These are phyloP conservation scores for Odobenus rosmarus DNA, from an alignment of 2,113 vertebrate species.

Conservation along the genomic window DNA sequence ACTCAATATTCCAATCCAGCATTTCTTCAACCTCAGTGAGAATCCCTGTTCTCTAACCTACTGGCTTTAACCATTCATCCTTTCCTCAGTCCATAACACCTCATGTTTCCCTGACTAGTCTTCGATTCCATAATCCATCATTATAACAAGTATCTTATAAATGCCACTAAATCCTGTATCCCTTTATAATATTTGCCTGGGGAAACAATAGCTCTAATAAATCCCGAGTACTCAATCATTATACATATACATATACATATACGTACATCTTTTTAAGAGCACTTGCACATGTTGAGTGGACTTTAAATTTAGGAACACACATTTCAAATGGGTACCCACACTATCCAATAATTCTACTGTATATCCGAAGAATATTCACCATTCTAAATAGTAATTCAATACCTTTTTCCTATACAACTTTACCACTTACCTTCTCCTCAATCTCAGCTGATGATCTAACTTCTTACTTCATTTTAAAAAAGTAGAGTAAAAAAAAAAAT, in stretches of 20 bases:
- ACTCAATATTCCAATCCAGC: not conserved
- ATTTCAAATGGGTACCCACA: not conserved
- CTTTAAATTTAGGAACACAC: not conserved
- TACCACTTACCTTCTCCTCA: not conserved
- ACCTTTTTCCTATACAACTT: not conserved
- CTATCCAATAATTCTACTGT: not conserved
- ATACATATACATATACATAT: not conserved
- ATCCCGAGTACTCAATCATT: not conserved
- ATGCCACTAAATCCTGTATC: not conserved
- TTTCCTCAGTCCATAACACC: not conserved
- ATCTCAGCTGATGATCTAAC: not conserved
- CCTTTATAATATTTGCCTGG: not conserved
- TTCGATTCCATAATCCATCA: not conserved
- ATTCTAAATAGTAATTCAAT: not conserved
- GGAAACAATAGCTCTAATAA: not conserved
- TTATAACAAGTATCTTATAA: not conserved
- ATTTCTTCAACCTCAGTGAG: not conserved
- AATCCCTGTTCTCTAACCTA: not conserved
- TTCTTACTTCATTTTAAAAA: not conserved
- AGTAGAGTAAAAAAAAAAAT: not conserved
- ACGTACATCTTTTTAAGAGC: not conserved
- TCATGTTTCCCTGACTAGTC: not conserved
- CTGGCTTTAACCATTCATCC: not conserved
- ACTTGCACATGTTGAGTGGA: not conserved
- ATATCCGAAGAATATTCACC: not conserved